phyloP scores from a whole-genome alignment of 2,888 invertebrate species.

The Macrosoma leucophasiata region DNA sequence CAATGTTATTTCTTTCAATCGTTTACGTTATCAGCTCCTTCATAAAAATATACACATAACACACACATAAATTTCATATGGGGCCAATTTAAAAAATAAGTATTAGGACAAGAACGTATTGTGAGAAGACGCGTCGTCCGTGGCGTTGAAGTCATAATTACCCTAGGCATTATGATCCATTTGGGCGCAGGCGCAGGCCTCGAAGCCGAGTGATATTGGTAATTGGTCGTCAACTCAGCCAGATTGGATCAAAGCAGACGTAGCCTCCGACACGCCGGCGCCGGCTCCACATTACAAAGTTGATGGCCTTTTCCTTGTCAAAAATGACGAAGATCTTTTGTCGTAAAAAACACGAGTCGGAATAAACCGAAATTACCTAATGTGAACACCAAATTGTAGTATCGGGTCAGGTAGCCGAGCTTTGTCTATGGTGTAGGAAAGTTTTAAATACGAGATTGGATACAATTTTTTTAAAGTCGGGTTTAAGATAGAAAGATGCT shows the following conservation, averaged over 20 bases:
- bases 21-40: too few relatives aligned
- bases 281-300: constrained; percentile 67
- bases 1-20: too few relatives aligned
- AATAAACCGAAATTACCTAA: constrained; percentile 66
- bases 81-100: constrained; percentile 53
- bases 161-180: constrained; percentile 73
- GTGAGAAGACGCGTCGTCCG: constrained; percentile 18
- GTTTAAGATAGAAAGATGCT: too few relatives aligned
- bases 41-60: too few relatives aligned
- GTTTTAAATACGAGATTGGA: too few relatives aligned
- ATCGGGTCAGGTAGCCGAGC: constrained; percentile 53
- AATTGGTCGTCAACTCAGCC: constrained; percentile 68
- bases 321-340: constrained; percentile 74
- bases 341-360: constrained; percentile 64
- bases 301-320: constrained; percentile 76
- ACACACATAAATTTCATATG: too few relatives aligned
- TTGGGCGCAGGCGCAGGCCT: constrained; percentile 48
- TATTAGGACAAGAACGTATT: too few relatives aligned
- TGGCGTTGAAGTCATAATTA: constrained; percentile 71
- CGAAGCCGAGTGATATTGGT: constrained; percentile 71
- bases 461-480: too few relatives aligned
- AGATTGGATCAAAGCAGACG: constrained; percentile 68
- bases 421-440: too few relatives aligned
- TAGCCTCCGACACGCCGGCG: constrained; percentile 63
- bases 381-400: constrained; percentile 62